A percentile compares a stretch with the other conserved stretches of the same genome.
Evolutionary conservation across 2,888 invertebrate genomes (phyloP).

Genomic region (Synanthedon vespiformis): DNA sequence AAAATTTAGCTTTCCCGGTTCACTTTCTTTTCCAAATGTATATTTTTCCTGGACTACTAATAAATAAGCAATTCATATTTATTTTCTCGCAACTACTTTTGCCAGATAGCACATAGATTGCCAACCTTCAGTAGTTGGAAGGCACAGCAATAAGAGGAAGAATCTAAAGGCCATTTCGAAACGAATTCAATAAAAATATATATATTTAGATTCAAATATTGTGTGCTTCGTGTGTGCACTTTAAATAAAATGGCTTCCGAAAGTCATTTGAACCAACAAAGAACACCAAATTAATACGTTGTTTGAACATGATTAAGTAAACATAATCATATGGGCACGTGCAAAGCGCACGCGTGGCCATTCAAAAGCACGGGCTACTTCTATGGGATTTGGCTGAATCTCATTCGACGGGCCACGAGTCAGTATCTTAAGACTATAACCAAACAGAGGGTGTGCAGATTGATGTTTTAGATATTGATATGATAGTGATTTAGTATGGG

Average conservation of each 20-base stretch:
- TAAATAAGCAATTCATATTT: no score
- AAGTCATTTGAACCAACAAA: constrained; percentile 56
- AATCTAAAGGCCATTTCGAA: no score
- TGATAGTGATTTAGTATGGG: constrained; percentile 62
- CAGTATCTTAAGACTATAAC: constrained; percentile 58
- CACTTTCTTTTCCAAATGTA: no score
- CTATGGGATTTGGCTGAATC: constrained; percentile 60
- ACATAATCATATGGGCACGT: constrained; percentile 63
- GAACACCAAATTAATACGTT: constrained; percentile 66
- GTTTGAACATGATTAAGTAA: constrained; percentile 67
- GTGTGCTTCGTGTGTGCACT: no score
- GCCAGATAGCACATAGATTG: no score
- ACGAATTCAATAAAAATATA: no score
- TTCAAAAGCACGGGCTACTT: constrained; percentile 30
- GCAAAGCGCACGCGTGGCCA: constrained; percentile 43
- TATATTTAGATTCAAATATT: no score
- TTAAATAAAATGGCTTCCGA: constrained; percentile 25
- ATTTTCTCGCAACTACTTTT: no score
- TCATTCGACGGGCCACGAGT: constrained; percentile 46
- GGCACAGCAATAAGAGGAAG: no score
- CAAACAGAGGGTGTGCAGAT: constrained; percentile 59
- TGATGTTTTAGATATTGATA: constrained; percentile 66
- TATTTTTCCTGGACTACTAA: no score
- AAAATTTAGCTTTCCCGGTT: no score
- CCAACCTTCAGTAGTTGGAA: no score